These are phyloP conservation scores for Eucriotettix oculatus DNA, from an alignment of 2,888 invertebrate genomes.

Conservation along the genomic window DNA sequence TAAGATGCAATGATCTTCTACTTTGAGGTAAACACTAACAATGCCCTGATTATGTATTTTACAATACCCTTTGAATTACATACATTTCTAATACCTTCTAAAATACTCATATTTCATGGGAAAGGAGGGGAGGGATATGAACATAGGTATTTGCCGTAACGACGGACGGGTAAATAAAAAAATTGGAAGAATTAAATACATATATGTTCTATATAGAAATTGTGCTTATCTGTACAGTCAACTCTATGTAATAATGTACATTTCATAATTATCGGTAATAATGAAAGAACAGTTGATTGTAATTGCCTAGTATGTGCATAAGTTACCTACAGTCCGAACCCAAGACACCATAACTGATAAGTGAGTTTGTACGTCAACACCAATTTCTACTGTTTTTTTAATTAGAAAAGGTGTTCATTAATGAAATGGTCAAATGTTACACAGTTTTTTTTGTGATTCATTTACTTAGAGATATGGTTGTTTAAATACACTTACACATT, in stretches of 20 bases:
- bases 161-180: neutral
- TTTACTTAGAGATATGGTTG: neutral
- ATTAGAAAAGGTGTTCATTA: no score
- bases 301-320: neutral
- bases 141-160: no score
- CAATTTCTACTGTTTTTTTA: no score
- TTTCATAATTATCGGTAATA: constrained; percentile 5
- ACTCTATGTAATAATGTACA: constrained; percentile 4
- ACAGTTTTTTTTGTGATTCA: no score
- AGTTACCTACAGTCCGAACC: neutral
- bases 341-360: no score
- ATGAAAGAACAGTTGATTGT: constrained; percentile 6
- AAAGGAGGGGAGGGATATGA: no score
- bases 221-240: constrained; percentile 6
- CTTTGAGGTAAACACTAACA: neutral
- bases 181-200: constrained; percentile 6
- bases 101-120: neutral
- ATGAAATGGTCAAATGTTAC: no score
- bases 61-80: neutral
- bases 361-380: no score
- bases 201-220: constrained; percentile 3
- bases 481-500: neutral
- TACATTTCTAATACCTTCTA: neutral
- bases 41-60: neutral
- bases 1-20: neutral